Evolutionary conservation across 2,888 invertebrate genomes (phyloP), one percentile per base, ranked within the genome.

Genomic region (Fabriciana adippe): DNA sequence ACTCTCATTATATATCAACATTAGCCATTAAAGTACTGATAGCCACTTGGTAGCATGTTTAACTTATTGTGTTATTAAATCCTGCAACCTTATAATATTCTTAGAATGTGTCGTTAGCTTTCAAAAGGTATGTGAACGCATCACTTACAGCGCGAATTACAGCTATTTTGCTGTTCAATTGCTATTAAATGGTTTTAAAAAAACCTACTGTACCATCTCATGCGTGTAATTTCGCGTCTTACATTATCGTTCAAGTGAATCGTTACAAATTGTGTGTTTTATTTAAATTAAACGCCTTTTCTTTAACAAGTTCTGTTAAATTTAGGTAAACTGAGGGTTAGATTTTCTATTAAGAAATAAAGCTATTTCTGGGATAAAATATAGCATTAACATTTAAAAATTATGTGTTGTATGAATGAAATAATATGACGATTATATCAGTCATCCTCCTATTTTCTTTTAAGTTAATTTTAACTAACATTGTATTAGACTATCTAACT

Each of bases 111-210:
- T 82, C 83, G 80, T 82, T 80, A 81, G 81, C 81, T 83, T 85
- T 82, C 83, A 84, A 83, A 83, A 79, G 74, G 78, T 79, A 80
- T 78, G 79, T 79, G 78, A 79, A 79, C 75, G 80, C 75, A 78
- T 79, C 75, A 77, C 75, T 80, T 76, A 78, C 69, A 76, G 76
- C 75, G 78, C 80, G 82, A 83, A 87, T 85, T 82, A 86, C 85
- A 78, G 75, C 73, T 74, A 82, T 84, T 84, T 82, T 75, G 78
- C 79, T 81, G 76, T 74, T 80, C 78, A 76, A 76, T 78, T 76
- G 73, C 79, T 81, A 81, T 82, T 73, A 72, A 74, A 68, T 79
- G 79, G 81, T 84, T 84, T 82, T 83, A 86, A 87, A 85, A 77
- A 76, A 81, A 78, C 66, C 55, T 63, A 67, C 75, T 71, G 75